Conservation (phyloP, 1,140 invertebrate species). For the Drosophila dunni region DNA sequence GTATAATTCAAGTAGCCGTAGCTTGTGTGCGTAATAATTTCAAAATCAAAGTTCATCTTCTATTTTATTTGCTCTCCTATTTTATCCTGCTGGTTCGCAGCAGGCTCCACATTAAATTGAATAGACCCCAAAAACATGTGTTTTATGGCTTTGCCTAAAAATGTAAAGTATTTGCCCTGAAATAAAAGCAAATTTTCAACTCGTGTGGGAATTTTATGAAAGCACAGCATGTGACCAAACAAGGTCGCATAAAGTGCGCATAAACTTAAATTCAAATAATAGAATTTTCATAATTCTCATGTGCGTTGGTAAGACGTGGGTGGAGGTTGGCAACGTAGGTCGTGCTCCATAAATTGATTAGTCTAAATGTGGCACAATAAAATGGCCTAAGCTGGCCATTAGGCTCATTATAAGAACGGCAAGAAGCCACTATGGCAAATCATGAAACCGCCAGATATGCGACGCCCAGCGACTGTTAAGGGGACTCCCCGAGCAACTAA, state of each 20-base stretch:
- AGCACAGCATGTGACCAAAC: conserved; percentile 31
- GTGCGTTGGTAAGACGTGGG: not conserved
- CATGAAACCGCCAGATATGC: conserved; percentile 26
- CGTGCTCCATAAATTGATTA: conserved; percentile 66
- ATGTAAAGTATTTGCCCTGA: conserved; percentile 7
- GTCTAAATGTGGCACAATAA: conserved; percentile 51
- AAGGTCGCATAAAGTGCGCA: not conserved
- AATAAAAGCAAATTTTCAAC: conserved; percentile 14
- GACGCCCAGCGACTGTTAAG: conserved; percentile 47
- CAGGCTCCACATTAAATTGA: not conserved
- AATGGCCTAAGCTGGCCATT: conserved; percentile 61
- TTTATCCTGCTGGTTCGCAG: not conserved
- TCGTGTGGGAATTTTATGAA: conserved; percentile 22
- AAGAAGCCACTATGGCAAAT: conserved; percentile 44
- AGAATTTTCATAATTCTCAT: conserved; percentile 30
- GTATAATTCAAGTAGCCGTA: no score
- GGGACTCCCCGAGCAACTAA: conserved; percentile 38
- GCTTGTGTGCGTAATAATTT: no score
- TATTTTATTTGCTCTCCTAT: not conserved
- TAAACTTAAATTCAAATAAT: conserved; percentile 37
- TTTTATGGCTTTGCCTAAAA: conserved; percentile 13
- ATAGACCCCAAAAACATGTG: conserved; percentile 4
- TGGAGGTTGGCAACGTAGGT: not conserved
- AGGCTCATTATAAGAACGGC: conserved; percentile 54
- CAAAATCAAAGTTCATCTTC: not conserved